Percentiles rank a stretch among this genome's conserved stretches.
Evolutionary conservation across 2,797 vertebrate species (phyloP).

Genomic region (Esox lucius): DNA sequence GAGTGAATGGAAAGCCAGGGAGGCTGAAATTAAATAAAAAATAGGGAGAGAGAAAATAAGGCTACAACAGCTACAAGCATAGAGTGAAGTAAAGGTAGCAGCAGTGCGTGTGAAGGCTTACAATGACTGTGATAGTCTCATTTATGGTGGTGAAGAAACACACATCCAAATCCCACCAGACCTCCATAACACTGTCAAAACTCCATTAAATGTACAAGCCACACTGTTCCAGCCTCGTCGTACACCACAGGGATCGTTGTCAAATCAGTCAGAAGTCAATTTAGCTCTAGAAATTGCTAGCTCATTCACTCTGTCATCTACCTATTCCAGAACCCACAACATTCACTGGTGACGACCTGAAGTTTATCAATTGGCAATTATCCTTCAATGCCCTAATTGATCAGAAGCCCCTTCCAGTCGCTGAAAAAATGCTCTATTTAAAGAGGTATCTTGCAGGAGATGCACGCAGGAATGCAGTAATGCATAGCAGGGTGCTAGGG

Average conservation of each 20-base stretch:
- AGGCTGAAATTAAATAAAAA: too few species aligned
- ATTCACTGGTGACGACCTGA: conserved; percentile 29
- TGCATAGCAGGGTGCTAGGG: conserved; percentile 18
- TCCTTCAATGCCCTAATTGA: conserved; percentile 27
- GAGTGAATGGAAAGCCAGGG: too few species aligned
- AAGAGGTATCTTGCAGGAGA: conserved; percentile 37
- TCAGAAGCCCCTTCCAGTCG: background rate
- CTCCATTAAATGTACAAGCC: background rate
- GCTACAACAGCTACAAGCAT: too few species aligned
- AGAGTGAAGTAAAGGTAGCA: too few species aligned
- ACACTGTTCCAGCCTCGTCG: background rate
- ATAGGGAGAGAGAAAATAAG: too few species aligned
- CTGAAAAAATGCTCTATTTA: conserved; percentile 40
- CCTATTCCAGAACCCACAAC: background rate
- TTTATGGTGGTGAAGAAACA: background rate
- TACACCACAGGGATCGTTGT: background rate
- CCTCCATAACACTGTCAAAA: too few species aligned
- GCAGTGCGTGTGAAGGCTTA: too few species aligned
- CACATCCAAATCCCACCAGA: background rate
- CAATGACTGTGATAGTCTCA: too few species aligned
- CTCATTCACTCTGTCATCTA: background rate
- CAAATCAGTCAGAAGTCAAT: too few species aligned
- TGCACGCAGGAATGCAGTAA: conserved; percentile 27
- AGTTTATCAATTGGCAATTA: conserved; percentile 39
- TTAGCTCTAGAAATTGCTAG: background rate